Evolutionary conservation across 2,888 invertebrate genomes (phyloP).

Genomic region (Anodontia alba): DNA sequence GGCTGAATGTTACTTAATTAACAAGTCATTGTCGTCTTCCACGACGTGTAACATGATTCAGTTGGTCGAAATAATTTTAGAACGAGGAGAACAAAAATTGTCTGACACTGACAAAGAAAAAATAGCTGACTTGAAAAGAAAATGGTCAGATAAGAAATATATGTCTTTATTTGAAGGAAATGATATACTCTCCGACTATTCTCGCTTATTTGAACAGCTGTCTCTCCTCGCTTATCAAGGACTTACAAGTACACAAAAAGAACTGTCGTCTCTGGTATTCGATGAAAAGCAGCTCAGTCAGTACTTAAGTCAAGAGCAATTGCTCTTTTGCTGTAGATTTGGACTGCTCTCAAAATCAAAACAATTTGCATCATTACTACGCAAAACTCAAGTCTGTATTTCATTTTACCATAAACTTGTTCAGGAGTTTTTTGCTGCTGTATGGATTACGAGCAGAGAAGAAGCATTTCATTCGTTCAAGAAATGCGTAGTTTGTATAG

Average conservation of each 20-base stretch:
- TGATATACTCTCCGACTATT: not conserved
- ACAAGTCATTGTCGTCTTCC: not conserved
- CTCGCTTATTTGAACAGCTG: not conserved
- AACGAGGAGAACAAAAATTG: not conserved
- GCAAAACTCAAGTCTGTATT: not conserved
- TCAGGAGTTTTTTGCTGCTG: not conserved
- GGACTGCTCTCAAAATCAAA: not conserved
- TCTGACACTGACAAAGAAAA: not conserved
- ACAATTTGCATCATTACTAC: not conserved
- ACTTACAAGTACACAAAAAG: not conserved
- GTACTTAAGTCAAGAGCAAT: not conserved
- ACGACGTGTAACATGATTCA: not conserved
- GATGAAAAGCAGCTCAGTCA: not conserved
- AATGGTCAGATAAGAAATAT: not conserved
- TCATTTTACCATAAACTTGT: constrained; percentile 7
- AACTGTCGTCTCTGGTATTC: not conserved
- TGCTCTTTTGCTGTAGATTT: not conserved
- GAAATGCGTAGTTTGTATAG: not conserved
- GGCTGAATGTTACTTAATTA: not conserved
- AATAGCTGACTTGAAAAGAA: not conserved
- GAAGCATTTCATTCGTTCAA: not conserved
- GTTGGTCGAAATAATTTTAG: not conserved
- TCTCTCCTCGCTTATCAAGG: not conserved
- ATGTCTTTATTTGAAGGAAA: not conserved
- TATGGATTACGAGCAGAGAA: not conserved